Conservation (phyloP, 1,140 invertebrate species). For the Meloidogyne hapla region DNA sequence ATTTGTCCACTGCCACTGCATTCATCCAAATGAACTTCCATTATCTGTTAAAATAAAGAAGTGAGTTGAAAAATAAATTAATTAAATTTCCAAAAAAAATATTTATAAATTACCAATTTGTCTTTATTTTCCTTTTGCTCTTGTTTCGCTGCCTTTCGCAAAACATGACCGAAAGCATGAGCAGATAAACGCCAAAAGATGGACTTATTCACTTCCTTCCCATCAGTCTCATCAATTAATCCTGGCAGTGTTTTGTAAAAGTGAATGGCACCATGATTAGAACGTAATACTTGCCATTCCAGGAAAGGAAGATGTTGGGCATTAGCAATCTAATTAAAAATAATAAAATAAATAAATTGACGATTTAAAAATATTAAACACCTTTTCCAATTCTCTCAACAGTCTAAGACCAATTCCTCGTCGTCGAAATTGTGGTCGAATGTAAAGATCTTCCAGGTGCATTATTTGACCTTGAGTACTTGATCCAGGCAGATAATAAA, state of each 20-base stretch:
- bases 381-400: constrained; percentile 17
- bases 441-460: constrained; percentile 20
- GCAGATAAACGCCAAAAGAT: constrained; percentile 2
- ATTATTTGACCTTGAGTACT: not conserved
- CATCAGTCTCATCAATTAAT: constrained; percentile 18
- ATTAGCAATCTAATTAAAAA: not conserved
- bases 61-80: too few species aligned
- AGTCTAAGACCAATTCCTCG: constrained; percentile 8
- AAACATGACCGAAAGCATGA: not conserved
- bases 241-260: constrained; percentile 13
- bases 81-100: too few species aligned
- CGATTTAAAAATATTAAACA: too few species aligned
- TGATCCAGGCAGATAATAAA: constrained; percentile 6
- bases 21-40: not conserved
- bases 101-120: not conserved
- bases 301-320: not conserved
- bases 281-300: constrained; percentile 7
- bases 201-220: not conserved
- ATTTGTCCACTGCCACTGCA: constrained; percentile 11
- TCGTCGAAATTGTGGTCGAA: constrained; percentile 12
- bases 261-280: not conserved
- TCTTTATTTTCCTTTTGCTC: not conserved
- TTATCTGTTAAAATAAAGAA: not conserved
- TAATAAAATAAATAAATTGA: constrained; percentile 12
- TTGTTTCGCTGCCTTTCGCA: not conserved